Base-by-base conservation (phyloP, 2,888 invertebrate species). In the Hyposoter dolosus region DNA sequence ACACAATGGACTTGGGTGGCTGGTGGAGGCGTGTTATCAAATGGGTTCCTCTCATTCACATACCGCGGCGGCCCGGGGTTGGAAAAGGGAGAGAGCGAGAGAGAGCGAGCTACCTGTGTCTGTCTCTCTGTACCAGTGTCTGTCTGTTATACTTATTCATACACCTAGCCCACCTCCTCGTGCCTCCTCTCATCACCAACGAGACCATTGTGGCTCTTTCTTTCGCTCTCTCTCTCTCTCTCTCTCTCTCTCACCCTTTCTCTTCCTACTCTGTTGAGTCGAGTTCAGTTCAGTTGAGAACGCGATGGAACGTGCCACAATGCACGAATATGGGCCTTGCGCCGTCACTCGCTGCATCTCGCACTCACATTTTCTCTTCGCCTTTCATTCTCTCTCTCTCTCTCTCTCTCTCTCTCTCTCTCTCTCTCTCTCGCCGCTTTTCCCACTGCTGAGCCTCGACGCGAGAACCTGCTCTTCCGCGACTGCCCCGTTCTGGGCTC, bases 41-140 rank as follows among this genome's bases (percentile, higher is more conserved):
- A 94, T 94, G 94, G 94, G 93, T 93, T 94, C 93, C 93, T 94
- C 94, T 94, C 94, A 94, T 93, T 93, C 93, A 93, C 94, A 93
- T 94, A 93, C 93, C 93, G 92, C 91, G 92, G 92, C 91, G 92
- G 92, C 91, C 92, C 91, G 92, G 66, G 74, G 43, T 74, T 75
- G 74, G 40, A 74, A 75, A 56, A 75, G 82, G 91, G 92, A 91
- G 43, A 56, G 56, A 19, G 56, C 23, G 56, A 10, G 56, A 56
- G 23, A 56, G 3, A 12, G 56, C 60, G 69, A 91, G 92, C 91
- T 93, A 93, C 93, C 93, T 93, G 93, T 93, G 92, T 94, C 93
- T 93, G 93, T 66, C 77, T 47, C 76, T 93, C 92, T 93, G 92
- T 92, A 92, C 91, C 92, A 91, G 93, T 93, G 93, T 93, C 93